These are phyloP conservation scores for Amblyteles armatorius DNA, from an alignment of 2,888 invertebrate species.

Conservation along the genomic window DNA sequence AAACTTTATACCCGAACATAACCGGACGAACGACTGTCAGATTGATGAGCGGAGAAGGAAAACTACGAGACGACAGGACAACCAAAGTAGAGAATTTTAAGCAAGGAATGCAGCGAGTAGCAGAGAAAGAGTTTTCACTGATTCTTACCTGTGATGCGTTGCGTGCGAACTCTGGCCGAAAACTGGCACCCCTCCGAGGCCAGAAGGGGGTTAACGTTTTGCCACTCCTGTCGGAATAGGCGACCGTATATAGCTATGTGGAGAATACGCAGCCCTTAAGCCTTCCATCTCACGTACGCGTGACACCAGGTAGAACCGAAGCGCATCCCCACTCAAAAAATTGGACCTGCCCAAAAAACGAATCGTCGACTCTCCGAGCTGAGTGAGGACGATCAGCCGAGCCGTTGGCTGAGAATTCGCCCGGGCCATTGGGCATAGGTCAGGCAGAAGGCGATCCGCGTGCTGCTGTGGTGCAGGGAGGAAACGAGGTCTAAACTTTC, in stretches of 20 bases:
- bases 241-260: neutral
- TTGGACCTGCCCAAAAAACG: slow-evolving; percentile 11
- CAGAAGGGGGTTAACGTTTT: slow-evolving; percentile 71
- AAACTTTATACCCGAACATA: slow-evolving; percentile 27
- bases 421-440: slow-evolving; percentile 84
- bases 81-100: neutral
- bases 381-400: slow-evolving; percentile 51
- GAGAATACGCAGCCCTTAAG: slow-evolving; percentile 8
- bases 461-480: neutral
- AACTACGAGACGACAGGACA: neutral
- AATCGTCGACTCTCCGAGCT: slow-evolving; percentile 42
- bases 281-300: slow-evolving; percentile 8
- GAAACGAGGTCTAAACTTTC: slow-evolving; percentile 75
- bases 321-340: slow-evolving; percentile 54
- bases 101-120: neutral
- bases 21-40: neutral
- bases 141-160: slow-evolving; percentile 77
- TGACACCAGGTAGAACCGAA: slow-evolving; percentile 59
- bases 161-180: slow-evolving; percentile 81
- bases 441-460: slow-evolving; percentile 82
- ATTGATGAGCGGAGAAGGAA: neutral
- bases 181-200: slow-evolving; percentile 80
- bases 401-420: slow-evolving; percentile 77
- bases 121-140: slow-evolving; percentile 14
- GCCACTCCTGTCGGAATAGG: neutral